Evolutionary conservation across 2,797 vertebrate species (phyloP).

Genomic region (Sorex maritimensis): DNA sequence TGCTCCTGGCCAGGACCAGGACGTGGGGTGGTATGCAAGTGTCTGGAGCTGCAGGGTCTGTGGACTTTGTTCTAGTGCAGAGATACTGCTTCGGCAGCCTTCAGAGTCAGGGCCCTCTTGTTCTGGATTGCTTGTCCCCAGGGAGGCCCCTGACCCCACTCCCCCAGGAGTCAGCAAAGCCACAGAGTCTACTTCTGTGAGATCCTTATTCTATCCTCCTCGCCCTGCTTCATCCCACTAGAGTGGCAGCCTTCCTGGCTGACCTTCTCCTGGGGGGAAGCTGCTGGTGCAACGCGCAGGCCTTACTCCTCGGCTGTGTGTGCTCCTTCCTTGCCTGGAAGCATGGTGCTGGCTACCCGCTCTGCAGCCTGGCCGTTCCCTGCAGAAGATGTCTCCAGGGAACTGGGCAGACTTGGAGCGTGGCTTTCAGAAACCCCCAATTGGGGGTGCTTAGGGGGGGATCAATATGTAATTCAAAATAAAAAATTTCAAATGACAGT

Average conservation of each 20-base stretch:
- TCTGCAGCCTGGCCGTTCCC: not conserved
- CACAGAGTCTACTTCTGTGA: not conserved
- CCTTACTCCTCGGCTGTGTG: not conserved
- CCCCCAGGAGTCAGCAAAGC: not conserved
- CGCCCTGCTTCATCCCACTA: not conserved
- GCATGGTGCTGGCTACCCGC: not conserved
- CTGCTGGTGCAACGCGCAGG: not conserved
- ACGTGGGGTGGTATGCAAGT: constrained; percentile 25
- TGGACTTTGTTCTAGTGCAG: not conserved
- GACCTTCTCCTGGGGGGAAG: not conserved
- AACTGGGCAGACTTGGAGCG: not conserved
- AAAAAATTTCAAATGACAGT: constrained; percentile 19
- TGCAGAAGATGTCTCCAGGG: not conserved
- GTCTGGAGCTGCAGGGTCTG: no score
- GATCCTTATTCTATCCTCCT: not conserved
- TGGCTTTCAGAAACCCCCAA: not conserved
- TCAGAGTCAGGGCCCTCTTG: constrained; percentile 8
- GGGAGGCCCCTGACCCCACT: accelerated
- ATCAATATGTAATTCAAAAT: constrained; percentile 14
- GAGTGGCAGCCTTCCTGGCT: not conserved
- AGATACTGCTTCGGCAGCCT: not conserved
- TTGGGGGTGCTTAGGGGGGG: not conserved
- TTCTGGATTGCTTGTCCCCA: not conserved
- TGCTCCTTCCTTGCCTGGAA: not conserved
- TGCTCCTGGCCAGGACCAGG: constrained; percentile 74